Base-by-base conservation (phyloP, 2,888 invertebrate genomes). In the Caenorhabditis japonica region DNA sequence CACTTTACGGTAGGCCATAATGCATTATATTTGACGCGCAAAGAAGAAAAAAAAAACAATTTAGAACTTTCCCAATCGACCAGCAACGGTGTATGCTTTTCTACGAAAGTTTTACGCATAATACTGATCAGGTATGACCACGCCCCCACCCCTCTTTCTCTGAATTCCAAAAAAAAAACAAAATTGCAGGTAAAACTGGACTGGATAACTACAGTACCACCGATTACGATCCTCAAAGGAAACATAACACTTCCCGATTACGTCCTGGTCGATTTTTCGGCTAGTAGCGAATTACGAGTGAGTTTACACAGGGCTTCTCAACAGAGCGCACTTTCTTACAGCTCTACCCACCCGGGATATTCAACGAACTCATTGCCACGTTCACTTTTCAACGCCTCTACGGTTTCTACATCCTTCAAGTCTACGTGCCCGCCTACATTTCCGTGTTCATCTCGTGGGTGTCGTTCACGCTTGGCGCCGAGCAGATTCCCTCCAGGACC, bases 191-290 rank as follows among this genome's bases (percentile, higher is more conserved):
- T 86, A 27, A 77, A 82, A 53, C 79, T 87, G 83, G 77, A 82
- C 23, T 87, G 87, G 87, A 83, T 78, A 38, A 75, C 72, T 8
- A 80, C 81, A 13, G 77, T 76, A 13, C 76, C 79, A 7, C 87
- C 87, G 30, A 85, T 87, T 17, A 66, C 78, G 2, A 77, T 88
- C 21, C 71, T 88, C 21, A 88, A 87, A 69, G 82, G 81, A 41
- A 84, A 87, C 47, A 87, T 87, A 15, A 83, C 83, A 4, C 76
- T 87, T n/a, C 87, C 87, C 1, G 87, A 87, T 71, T 87, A 87
- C 70, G 81, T 84, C 1, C 70, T 87, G 0, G 83, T 86, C 33
- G 86, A 85, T 53, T 84, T 79, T 64, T 80, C 81, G 25, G 80
- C 86, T 7, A 72, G 77, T 12, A 79, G 75, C 39, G 81, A 84